phyloP scores from a whole-genome alignment of 2,113 vertebrate genomes.

The Salvelinus namaycush region DNA sequence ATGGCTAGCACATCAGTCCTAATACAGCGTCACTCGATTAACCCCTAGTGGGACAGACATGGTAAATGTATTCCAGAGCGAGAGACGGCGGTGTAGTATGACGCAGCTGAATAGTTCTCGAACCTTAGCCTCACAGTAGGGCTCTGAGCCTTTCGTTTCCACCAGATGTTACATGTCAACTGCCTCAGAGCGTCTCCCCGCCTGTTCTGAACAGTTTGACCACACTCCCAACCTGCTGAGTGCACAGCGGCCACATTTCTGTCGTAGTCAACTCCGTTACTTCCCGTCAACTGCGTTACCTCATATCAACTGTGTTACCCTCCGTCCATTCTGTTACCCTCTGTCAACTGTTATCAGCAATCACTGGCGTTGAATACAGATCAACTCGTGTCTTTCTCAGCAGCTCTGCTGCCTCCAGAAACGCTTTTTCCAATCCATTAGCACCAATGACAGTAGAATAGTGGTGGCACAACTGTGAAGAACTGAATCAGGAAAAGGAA shows the following conservation, averaged over 20 bases:
- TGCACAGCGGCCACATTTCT: constrained; percentile 47
- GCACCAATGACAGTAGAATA: background rate
- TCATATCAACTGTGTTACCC: background rate
- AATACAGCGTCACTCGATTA: background rate
- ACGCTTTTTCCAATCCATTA: background rate
- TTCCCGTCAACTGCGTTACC: constrained; percentile 10
- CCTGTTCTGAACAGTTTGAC: constrained; percentile 40
- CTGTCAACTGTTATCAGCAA: background rate
- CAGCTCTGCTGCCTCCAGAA: background rate
- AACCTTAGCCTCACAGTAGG: constrained; percentile 14
- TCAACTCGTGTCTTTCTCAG: background rate
- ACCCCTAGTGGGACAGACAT: constrained; percentile 19
- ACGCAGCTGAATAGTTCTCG: constrained; percentile 21
- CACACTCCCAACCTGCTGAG: constrained; percentile 51
- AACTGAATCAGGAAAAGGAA: background rate
- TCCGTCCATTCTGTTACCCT: background rate
- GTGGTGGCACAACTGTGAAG: background rate
- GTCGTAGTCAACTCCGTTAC: constrained; percentile 16
- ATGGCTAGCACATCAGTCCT: background rate
- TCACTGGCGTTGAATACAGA: background rate
- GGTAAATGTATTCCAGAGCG: background rate
- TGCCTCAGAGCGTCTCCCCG: constrained; percentile 10
- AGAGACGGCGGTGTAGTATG: constrained; percentile 19
- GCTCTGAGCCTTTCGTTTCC: constrained; percentile 50
- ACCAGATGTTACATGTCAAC: constrained; percentile 83